These are phyloP conservation scores for Oreortyx pictus DNA, from an alignment of 2,797 vertebrate species.

Conservation along the genomic window DNA sequence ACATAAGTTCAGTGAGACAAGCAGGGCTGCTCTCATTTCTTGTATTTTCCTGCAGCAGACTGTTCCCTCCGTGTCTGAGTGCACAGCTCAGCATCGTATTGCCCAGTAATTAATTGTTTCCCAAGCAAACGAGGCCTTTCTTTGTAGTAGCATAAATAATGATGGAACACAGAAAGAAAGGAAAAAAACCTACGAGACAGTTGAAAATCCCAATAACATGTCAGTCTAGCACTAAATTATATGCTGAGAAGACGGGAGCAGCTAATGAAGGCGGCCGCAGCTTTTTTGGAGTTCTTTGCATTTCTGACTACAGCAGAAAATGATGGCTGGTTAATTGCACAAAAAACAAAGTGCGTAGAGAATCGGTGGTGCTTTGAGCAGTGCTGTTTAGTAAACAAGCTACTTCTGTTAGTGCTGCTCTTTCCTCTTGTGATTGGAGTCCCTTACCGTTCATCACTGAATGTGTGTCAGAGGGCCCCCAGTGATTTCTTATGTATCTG, in stretches of 20 bases:
- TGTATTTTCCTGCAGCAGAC: not conserved
- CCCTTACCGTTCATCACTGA: not conserved
- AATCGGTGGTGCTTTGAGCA: not conserved
- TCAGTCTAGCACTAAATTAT: slow-evolving; percentile 10
- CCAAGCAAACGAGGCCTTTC: not conserved
- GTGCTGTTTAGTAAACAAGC: slow-evolving; percentile 17
- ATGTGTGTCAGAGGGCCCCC: not conserved
- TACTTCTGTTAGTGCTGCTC: not conserved
- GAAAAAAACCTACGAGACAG: not conserved
- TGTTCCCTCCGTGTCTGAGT: rapidly evolving
- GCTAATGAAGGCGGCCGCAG: not conserved
- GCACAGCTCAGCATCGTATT: not conserved
- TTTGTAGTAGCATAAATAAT: slow-evolving; percentile 11
- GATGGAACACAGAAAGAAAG: not conserved
- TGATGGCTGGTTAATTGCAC: slow-evolving; percentile 9
- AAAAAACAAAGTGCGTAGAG: not conserved
- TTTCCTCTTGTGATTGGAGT: slow-evolving; percentile 4
- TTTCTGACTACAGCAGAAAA: not conserved
- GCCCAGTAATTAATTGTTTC: slow-evolving; percentile 29
- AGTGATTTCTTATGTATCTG: not conserved
- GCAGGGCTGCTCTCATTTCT: not conserved
- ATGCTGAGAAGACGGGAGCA: not conserved
- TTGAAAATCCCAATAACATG: slow-evolving; percentile 13
- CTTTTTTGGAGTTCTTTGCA: not conserved
- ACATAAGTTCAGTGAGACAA: rapidly evolving